Conservation (phyloP, 2,113 vertebrate genomes). For the Trichechus manatus region DNA sequence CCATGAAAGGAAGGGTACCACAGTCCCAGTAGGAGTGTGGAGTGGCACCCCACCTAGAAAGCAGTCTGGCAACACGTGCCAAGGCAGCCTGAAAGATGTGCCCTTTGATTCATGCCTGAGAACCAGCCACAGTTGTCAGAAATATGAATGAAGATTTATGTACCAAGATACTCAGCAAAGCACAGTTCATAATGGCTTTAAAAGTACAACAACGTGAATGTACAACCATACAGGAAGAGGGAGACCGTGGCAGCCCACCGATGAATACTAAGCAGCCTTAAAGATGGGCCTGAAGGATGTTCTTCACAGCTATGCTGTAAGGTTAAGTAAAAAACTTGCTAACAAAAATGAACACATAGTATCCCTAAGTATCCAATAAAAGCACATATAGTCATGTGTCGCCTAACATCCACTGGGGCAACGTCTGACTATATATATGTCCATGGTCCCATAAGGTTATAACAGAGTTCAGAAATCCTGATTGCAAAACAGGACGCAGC, state of each 20-base stretch:
- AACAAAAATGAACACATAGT: neutral
- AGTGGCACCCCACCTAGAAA: neutral
- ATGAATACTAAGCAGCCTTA: neutral
- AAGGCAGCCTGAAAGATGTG: neutral
- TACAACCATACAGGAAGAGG: accelerated
- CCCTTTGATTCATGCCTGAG: neutral
- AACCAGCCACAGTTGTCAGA: neutral
- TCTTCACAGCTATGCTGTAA: neutral
- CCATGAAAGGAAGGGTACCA: neutral
- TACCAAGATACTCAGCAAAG: neutral
- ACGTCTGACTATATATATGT: too few species aligned
- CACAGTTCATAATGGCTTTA: neutral
- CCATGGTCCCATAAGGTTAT: too few species aligned
- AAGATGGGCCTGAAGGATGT: accelerated
- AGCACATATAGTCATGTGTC: neutral
- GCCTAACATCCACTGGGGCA: too few species aligned
- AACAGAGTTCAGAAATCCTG: too few species aligned
- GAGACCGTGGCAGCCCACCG: neutral
- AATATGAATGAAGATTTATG: neutral
- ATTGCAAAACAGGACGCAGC: too few species aligned
- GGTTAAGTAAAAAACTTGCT: neutral
- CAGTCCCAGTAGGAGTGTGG: accelerated
- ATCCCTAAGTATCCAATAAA: neutral
- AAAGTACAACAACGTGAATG: neutral
- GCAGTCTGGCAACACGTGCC: neutral